phyloP scores from a whole-genome alignment of 92 coral and sea anemone genomes.

The Zoanthus sociatus region DNA sequence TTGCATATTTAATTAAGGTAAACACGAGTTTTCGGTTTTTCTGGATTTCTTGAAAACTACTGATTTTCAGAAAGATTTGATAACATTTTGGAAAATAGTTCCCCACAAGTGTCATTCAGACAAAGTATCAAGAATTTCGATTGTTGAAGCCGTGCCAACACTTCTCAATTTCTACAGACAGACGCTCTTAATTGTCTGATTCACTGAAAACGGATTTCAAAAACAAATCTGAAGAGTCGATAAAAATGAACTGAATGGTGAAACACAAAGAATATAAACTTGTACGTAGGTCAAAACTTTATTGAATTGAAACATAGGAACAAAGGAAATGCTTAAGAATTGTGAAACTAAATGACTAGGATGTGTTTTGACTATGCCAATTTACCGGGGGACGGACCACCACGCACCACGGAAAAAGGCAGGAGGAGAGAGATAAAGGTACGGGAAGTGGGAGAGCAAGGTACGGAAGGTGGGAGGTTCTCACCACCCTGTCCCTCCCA shows the following conservation, averaged over 20 bases:
- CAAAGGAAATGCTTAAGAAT: slow-evolving; percentile 10
- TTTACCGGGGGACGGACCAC: not conserved
- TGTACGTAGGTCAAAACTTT: not conserved
- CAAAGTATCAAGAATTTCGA: too few relatives aligned
- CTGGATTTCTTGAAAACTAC: too few relatives aligned
- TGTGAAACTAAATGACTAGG: slow-evolving; percentile 3
- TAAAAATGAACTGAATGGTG: slow-evolving; percentile 8
- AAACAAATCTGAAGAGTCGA: slow-evolving; percentile 12
- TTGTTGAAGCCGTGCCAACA: too few relatives aligned
- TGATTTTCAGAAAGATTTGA: too few relatives aligned
- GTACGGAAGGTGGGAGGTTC: not conserved
- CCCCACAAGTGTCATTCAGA: too few relatives aligned
- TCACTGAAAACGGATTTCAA: slow-evolving; percentile 20
- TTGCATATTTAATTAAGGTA: too few relatives aligned
- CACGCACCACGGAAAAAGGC: not conserved
- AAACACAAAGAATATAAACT: not conserved
- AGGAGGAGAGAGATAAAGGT: not conserved
- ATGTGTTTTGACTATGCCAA: slow-evolving; percentile 7
- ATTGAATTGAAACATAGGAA: not conserved
- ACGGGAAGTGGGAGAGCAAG: not conserved
- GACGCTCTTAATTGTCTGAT: too few relatives aligned
- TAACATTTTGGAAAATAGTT: too few relatives aligned
- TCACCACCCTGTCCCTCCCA: not conserved
- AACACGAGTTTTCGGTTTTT: too few relatives aligned
- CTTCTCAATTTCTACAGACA: too few relatives aligned